These are phyloP conservation scores for Clepsis dumicolana DNA, from an alignment of 2,888 invertebrate genomes.

Conservation along the genomic window DNA sequence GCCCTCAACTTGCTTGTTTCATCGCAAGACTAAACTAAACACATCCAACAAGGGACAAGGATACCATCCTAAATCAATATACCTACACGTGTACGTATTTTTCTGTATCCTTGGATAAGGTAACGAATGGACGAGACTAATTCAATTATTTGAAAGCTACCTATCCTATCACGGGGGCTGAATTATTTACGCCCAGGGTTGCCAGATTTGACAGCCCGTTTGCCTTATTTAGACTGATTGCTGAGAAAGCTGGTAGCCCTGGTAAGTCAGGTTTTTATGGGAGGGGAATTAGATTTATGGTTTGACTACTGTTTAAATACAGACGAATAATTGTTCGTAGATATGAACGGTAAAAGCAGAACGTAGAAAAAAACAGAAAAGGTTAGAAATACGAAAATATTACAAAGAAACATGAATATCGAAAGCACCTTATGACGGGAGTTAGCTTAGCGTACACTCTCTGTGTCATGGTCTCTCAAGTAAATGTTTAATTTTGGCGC, in stretches of 20 bases:
- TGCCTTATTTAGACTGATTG: constrained; percentile 33
- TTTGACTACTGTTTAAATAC: no score
- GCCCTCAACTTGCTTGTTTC: no score
- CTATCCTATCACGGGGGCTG: constrained; percentile 15
- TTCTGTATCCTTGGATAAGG: constrained; percentile 19
- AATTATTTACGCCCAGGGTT: constrained; percentile 9
- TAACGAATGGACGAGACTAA: constrained; percentile 32
- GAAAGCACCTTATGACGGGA: no score
- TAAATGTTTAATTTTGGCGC: no score
- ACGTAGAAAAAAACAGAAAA: no score
- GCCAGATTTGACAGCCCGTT: constrained; percentile 32
- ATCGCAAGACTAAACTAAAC: not conserved
- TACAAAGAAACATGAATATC: no score
- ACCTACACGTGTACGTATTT: constrained; percentile 5
- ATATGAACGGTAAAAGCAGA: no score
- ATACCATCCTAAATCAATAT: constrained; percentile 20
- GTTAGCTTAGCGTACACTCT: no score
- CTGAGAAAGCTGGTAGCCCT: not conserved
- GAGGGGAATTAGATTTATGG: no score
- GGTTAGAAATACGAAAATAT: no score
- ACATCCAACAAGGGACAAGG: not conserved
- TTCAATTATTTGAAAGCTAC: constrained; percentile 35
- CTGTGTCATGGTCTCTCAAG: no score
- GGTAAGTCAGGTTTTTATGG: not conserved
- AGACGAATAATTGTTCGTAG: no score